Base-by-base conservation (phyloP, 2,113 vertebrate species). In the Callospermophilus lateralis region DNA sequence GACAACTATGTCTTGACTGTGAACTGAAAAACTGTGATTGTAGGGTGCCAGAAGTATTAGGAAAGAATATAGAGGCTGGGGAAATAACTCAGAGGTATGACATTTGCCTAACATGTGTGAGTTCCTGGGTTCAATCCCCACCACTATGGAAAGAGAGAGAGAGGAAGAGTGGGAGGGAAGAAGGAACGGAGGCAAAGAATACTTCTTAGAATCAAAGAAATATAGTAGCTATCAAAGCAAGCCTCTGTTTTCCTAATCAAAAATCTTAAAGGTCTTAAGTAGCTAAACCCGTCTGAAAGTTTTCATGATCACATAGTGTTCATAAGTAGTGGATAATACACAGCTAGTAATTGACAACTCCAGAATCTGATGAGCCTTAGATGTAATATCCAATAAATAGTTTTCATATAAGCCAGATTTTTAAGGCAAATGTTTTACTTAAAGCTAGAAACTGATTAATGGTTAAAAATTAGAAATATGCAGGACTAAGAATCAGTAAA, bases 401-500 rank as follows among this genome's bases (percentile, higher is more conserved):
- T 96, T 90, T 95, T 86, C 70, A 81, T 89, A n/a, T 48, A 78
- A 84, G 67, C 10, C 8, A 72, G 24, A 93, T 79, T 95, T 74
- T 92, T 93, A 85, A 96, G 55, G 63, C 45, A 81, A 77, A 51
- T 77, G 4, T 91, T 4, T 88, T 88, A 17, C 8, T 91, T 89
- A 90, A 78, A 83, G 32, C 42, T 92, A 86, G 30, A 91, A 91
- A 73, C 70, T 70, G 63, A 73, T 87, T 72, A 74, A 37, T 70
- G 28, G 81, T 97, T 91, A 80, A 89, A 95, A 89, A 67, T n/a
- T 81, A 1, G 32, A 72, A 93, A n/a, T 93, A 26, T 32, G 72
- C 19, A 81, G 58, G 4, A 70, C 22, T 61, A 9, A 30, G 58
- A 76, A 70, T 80, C 51, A 70, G 34, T 74, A 74, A 93, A 90